Evolutionary conservation across 2,797 vertebrate species (phyloP), one percentile per base, ranked within the genome.

Genomic region (Brachyalestes nurse): DNA sequence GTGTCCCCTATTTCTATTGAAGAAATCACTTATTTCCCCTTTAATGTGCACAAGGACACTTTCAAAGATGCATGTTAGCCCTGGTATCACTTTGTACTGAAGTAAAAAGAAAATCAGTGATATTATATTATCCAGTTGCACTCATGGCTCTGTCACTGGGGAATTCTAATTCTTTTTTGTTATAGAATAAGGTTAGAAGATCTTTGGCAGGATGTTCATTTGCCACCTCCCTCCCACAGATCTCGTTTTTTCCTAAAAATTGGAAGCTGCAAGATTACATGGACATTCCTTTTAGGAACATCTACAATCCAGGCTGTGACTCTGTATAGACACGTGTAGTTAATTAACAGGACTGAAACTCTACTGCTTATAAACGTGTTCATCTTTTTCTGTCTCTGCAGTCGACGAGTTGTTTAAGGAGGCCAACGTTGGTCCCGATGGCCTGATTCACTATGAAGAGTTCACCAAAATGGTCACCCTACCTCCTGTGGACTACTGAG

Each of bases 391-490:
- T 78, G 34, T 53, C 42, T n/a, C 84, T 88, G 3, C 89, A 99
- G 98, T 98, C 81, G 96, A 99, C 1, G 95, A 96, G 1, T 95
- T 99, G 88, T 96, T 98, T 75, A 95, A 80, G 79, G 96, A 97
- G 86, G 95, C 95, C 19, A 91, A 94, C 4, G 75, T 98, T 2
- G 94, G 93, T 38, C 90, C 94, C 0, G 92, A 94, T 0, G 97
- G 97, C n/a, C 86, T 74, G 0, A 86, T 99, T 81, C 93, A 94
- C 75, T 97, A 99, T 0, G 93, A 97, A 1, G 95, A 96, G 55
- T 97, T 99, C 19, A 95, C 95, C 55, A 92, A 51, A 47, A 93
- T 85, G 86, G 90, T 99, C 58, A 96, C 94, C 0, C 91, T 95
- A 40, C 97, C 97, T 0, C 45, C 79, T 0, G 87, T 73, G 0